Evolutionary conservation across 2,888 invertebrate genomes (phyloP), one percentile per base, ranked within the genome.

Genomic region (Carabus problematicus): DNA sequence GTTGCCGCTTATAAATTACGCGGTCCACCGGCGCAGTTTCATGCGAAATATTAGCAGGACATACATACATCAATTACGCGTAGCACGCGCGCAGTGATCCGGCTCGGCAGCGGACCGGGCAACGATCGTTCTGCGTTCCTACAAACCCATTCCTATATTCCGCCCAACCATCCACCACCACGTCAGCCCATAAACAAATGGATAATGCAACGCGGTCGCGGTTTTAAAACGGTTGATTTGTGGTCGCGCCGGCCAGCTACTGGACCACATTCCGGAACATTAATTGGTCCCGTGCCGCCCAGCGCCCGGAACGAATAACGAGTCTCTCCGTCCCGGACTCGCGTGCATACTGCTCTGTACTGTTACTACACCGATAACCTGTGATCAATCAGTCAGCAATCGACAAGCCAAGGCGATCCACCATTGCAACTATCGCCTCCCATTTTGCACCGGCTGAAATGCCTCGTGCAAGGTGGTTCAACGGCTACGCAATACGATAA

Each of bases 1-100:
- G 66, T 66, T 66, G 56, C 66, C 66, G 66, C 66, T 58, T 66
- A 66, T 66, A 66, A 66, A 66, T 66, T 58, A 66, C 66, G 59
- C 47, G 59, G 59, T 64, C 64, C 56, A 43, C 64, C 59, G 66
- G 66, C 59, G 59, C 66, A 66, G 66, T 66, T 59, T 47, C 64
- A 64, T 39, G 49, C 66, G 59, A 66, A 66, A 66, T 66, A 66
- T 66, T 66, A 56, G 66, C 66, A 66, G 66, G 66, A 66, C 58
- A 58, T 58, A 66, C 66, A 66, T 66, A 58, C 66, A 66, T 66
- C 66, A 66, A 66, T 66, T 66, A 59, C 59, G 66, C 58, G 66
- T 58, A 59, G 66, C 66, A 66, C 66, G 64, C 64, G 55, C 66
- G 64, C 64, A 56, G 56, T 56, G 66, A 66, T 45, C 66, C 16